phyloP scores from a whole-genome alignment of 1,140 invertebrate genomes.

The Xylocopa sonorina region DNA sequence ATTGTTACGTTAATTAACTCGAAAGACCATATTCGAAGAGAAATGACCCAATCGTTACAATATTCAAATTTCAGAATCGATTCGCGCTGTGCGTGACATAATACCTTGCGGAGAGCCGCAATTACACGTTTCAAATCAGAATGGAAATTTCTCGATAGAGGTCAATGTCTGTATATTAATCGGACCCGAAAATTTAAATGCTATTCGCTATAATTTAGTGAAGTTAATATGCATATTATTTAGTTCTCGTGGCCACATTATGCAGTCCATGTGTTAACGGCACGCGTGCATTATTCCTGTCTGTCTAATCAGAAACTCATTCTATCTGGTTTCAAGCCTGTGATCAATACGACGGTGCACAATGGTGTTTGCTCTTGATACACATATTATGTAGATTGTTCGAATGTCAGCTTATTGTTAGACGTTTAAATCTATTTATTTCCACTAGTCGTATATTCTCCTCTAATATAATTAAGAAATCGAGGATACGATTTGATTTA shows the following conservation, averaged over 20 bases:
- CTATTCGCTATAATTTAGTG: neutral
- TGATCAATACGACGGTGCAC: neutral
- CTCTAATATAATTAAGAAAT: too few relatives aligned
- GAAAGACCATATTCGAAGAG: too few relatives aligned
- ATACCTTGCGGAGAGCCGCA: neutral
- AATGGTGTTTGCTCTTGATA: conserved; percentile 13
- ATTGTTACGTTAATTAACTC: neutral
- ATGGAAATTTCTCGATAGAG: neutral
- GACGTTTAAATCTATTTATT: too few relatives aligned
- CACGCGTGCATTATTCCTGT: conserved; percentile 7
- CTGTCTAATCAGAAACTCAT: neutral
- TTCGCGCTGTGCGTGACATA: too few relatives aligned
- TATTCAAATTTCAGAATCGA: neutral
- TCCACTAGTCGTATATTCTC: too few relatives aligned
- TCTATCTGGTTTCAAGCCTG: neutral
- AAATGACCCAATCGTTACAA: neutral
- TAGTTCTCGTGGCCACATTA: neutral
- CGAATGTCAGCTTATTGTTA: neutral
- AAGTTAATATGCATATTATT: neutral
- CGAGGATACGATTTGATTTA: too few relatives aligned
- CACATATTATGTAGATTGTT: neutral
- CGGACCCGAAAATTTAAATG: neutral
- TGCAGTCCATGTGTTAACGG: conserved; percentile 8
- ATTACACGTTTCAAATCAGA: neutral
- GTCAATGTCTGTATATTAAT: conserved; percentile 8